A percentile compares a stretch with the other conserved stretches of the same genome.
Conservation (phyloP, 2,797 vertebrate genomes). For the Centroberyx gerrardi region DNA sequence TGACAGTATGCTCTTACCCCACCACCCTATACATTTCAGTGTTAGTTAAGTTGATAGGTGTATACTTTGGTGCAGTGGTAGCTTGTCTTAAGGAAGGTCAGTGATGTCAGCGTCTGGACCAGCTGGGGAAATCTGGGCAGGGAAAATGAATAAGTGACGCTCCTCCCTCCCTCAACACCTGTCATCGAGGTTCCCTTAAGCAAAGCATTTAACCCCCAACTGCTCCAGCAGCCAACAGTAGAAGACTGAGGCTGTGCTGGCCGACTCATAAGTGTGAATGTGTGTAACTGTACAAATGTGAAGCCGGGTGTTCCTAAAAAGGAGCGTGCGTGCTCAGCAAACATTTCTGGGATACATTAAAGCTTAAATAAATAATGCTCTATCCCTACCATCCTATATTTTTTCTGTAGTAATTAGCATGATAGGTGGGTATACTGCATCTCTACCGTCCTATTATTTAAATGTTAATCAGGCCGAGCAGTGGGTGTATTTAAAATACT, state of each 20-base stretch:
- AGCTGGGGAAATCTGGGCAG: no score
- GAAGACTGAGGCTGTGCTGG: background rate
- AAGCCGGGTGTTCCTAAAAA: slow-evolving; percentile 29
- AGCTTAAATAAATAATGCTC: slow-evolving; percentile 51
- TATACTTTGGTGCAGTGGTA: no score
- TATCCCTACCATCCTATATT: slow-evolving; percentile 32
- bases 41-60: no score
- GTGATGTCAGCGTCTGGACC: no score
- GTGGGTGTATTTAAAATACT: slow-evolving; percentile 43
- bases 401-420: slow-evolving; percentile 53
- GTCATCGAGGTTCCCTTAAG: background rate
- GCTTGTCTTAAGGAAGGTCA: no score
- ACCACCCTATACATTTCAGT: no score
- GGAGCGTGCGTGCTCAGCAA: slow-evolving; percentile 53
- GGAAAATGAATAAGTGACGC: no score
- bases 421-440: slow-evolving; percentile 31
- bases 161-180: no score
- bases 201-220: background rate
- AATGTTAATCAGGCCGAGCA: slow-evolving; percentile 55
- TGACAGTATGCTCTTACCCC: no score
- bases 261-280: slow-evolving; percentile 13
- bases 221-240: background rate
- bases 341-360: slow-evolving; percentile 22
- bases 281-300: slow-evolving; percentile 31
- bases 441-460: slow-evolving; percentile 35